Conservation (phyloP, 2,888 invertebrate species). For the Siphlonurus alternatus region DNA sequence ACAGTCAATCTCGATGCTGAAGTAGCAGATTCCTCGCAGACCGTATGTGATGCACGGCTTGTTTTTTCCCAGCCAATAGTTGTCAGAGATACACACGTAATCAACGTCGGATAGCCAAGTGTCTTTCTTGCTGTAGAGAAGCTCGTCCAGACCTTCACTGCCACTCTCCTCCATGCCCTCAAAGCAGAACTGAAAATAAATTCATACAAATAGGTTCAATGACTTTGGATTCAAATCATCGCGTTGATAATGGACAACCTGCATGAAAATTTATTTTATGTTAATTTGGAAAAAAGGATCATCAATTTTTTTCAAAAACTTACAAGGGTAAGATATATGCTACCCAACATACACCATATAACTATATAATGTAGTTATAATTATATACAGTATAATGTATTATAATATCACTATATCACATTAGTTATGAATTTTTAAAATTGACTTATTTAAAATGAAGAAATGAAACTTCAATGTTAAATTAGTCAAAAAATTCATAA, state of each 20-base stretch:
- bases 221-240: conserved; percentile 5
- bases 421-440: too few species aligned
- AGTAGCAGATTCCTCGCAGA: conserved; percentile 84
- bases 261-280: background rate
- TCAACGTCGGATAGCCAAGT: conserved; percentile 71
- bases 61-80: conserved; percentile 95
- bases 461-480: too few species aligned
- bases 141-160: conserved; percentile 84
- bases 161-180: conserved; percentile 99
- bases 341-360: too few species aligned
- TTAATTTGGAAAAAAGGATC: too few species aligned
- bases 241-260: conserved; percentile 3
- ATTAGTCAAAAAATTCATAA: too few species aligned
- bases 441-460: too few species aligned
- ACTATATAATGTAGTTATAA: too few species aligned
- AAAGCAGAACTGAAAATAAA: conserved; percentile 57
- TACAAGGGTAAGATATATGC: too few species aligned
- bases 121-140: conserved; percentile 52
- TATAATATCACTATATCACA: too few species aligned
- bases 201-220: background rate
- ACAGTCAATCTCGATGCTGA: conserved; percentile 72
- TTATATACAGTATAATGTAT: too few species aligned
- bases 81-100: conserved; percentile 95
- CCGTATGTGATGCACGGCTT: conserved; percentile 97
- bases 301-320: too few species aligned